A percentile compares a stretch with the other conserved stretches of the same genome.
phyloP scores from a whole-genome alignment of 64 coral and sea anemone genomes.

The Montipora cactus region DNA sequence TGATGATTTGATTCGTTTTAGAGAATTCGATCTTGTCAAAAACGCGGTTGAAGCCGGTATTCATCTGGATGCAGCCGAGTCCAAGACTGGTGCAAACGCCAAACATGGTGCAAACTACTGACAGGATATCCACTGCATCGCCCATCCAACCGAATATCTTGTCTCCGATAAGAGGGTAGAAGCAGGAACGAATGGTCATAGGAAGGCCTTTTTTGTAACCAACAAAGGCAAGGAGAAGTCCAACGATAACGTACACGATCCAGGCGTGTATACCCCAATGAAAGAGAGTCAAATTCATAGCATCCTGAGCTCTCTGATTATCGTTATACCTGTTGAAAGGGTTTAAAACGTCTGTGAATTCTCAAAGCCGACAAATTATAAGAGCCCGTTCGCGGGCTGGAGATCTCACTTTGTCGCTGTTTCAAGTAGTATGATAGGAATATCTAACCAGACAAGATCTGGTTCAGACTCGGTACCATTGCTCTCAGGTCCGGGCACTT shows the following conservation, averaged over 20 bases:
- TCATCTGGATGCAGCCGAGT: constrained; percentile 59
- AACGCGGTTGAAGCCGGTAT: constrained; percentile 65
- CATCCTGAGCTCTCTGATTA: constrained; percentile 78
- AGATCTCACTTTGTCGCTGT: too few relatives aligned
- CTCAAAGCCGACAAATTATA: too few relatives aligned
- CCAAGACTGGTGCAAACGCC: constrained; percentile 86
- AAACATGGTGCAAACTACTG: constrained; percentile 74
- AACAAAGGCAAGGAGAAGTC: constrained; percentile 66
- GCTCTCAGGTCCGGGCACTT: too few relatives aligned
- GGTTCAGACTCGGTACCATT: too few relatives aligned
- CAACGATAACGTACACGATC: constrained; percentile 74
- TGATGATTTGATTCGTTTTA: constrained; percentile 36
- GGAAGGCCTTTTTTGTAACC: constrained; percentile 55
- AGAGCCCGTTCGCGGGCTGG: too few relatives aligned
- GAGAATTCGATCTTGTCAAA: constrained; percentile 7
- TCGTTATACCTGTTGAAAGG: constrained; percentile 63
- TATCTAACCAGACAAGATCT: too few relatives aligned
- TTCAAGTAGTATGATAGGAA: too few relatives aligned
- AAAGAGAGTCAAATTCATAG: constrained; percentile 80
- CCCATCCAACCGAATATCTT: constrained; percentile 71
- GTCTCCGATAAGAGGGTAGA: constrained; percentile 73
- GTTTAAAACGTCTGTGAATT: background rate
- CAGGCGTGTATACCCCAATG: constrained; percentile 83
- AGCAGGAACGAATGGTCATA: constrained; percentile 82
- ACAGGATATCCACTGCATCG: constrained; percentile 75